Evolutionary conservation across 2,113 vertebrate genomes (phyloP).

Genomic region (Protomyctophum bolini): DNA sequence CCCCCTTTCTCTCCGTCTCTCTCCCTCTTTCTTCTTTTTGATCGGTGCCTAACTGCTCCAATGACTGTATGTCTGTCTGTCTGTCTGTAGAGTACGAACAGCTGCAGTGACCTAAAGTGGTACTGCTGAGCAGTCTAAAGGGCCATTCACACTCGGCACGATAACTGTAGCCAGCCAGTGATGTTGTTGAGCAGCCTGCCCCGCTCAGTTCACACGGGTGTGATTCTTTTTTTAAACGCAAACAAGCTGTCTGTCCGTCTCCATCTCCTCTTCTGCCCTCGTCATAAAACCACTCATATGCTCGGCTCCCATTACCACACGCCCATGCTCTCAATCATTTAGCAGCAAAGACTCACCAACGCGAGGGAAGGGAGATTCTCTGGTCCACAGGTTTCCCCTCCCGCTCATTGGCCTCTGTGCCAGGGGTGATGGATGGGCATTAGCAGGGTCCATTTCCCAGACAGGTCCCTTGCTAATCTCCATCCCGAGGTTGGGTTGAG

Average conservation of each 20-base stretch:
- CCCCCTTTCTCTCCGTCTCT: constrained; percentile 32
- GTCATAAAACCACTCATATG: background rate
- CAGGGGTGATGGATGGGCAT: constrained; percentile 77
- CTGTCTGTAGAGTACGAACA: no score
- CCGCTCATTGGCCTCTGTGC: constrained; percentile 60
- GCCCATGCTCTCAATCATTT: constrained; percentile 67
- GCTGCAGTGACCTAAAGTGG: no score
- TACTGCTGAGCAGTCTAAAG: no score
- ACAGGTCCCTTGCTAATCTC: constrained; percentile 78
- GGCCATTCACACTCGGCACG: no score
- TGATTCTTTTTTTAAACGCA: no score
- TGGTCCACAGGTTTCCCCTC: constrained; percentile 62
- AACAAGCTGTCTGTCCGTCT: background rate
- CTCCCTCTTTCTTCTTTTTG: constrained; percentile 54
- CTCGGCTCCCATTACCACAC: background rate
- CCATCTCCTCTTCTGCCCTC: constrained; percentile 19
- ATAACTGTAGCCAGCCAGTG: no score
- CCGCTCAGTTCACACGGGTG: no score
- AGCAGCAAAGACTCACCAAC: constrained; percentile 16
- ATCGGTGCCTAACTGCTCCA: no score
- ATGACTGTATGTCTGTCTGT: no score
- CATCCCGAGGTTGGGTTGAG: constrained; percentile 68
- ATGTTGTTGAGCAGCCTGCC: no score
- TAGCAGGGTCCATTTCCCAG: constrained; percentile 80
- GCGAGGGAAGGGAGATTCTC: constrained; percentile 57